phyloP scores from a whole-genome alignment of 2,888 invertebrate species.

The Omphaloscelis lunosa region DNA sequence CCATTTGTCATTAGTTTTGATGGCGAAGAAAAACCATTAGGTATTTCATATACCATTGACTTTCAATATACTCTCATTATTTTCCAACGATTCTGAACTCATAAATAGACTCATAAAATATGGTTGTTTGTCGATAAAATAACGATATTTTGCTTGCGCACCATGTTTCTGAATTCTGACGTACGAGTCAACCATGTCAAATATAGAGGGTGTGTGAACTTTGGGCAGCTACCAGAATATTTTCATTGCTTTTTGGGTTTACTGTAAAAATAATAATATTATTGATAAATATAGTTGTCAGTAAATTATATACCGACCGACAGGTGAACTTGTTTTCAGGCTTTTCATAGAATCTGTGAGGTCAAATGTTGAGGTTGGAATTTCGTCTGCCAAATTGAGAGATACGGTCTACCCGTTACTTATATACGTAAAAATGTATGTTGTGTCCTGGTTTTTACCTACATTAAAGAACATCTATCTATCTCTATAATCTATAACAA shows the following conservation, averaged over 20 bases:
- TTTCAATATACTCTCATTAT: conserved; percentile 12
- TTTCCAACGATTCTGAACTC: conserved; percentile 15
- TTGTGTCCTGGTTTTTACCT: no score
- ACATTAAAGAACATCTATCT: no score
- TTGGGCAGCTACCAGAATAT: conserved; percentile 32
- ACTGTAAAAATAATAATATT: background rate
- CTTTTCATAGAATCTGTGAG: no score
- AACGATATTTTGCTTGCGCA: conserved; percentile 43
- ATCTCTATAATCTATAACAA: no score
- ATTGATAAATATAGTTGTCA: background rate
- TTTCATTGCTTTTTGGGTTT: conserved; percentile 12
- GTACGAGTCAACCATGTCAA: conserved; percentile 21
- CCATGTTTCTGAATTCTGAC: conserved; percentile 27
- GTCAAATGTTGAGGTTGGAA: no score
- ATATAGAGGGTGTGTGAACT: conserved; percentile 17
- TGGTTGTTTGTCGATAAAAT: conserved; percentile 44
- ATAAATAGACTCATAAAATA: conserved; percentile 48
- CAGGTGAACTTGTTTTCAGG: background rate
- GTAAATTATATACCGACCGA: background rate
- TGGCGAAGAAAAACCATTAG: background rate
- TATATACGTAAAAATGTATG: no score
- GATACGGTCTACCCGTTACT: no score
- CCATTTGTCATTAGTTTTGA: background rate
- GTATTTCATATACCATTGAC: conserved; percentile 1
- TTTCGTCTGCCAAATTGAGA: background rate